phyloP scores from a whole-genome alignment of 1,140 invertebrate species.

The Olivierus martensii region DNA sequence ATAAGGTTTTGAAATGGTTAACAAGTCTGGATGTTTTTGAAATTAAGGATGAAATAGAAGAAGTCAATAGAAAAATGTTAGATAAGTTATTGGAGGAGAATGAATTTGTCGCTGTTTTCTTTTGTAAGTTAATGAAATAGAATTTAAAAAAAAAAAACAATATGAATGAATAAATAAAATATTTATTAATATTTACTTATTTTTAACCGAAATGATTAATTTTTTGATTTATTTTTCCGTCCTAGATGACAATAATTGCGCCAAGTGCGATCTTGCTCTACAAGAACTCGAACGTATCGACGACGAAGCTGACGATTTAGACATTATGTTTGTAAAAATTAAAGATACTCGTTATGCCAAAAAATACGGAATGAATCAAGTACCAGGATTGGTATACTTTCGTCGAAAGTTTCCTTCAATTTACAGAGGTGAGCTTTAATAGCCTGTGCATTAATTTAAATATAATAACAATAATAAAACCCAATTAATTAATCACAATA shows the following conservation, averaged over 20 bases:
- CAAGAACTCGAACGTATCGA: conserved; percentile 82
- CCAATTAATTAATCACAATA: too few relatives aligned
- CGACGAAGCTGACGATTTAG: conserved; percentile 80
- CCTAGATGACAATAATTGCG: conserved; percentile 47
- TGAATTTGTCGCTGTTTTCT: conserved; percentile 87
- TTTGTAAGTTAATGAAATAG: conserved; percentile 80
- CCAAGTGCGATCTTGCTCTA: conserved; percentile 58
- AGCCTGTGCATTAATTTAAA: too few relatives aligned
- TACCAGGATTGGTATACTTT: conserved; percentile 85
- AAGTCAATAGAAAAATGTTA: conserved; percentile 88
- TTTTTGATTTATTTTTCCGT: too few relatives aligned
- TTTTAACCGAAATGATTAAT: too few relatives aligned
- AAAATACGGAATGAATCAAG: conserved; percentile 87
- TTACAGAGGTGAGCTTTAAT: conserved; percentile 60
- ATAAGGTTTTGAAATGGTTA: conserved; percentile 71
- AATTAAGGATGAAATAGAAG: conserved; percentile 91
- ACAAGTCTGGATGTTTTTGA: conserved; percentile 91
- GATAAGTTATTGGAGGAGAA: conserved; percentile 87
- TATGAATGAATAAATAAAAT: neutral
- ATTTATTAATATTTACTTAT: too few relatives aligned
- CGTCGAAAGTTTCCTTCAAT: conserved; percentile 87
- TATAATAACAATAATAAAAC: neutral
- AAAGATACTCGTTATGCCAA: conserved; percentile 75
- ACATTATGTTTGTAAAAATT: conserved; percentile 92
- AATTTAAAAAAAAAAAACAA: neutral